phyloP scores from a whole-genome alignment of 1,140 invertebrate species.

The Physella acuta region DNA sequence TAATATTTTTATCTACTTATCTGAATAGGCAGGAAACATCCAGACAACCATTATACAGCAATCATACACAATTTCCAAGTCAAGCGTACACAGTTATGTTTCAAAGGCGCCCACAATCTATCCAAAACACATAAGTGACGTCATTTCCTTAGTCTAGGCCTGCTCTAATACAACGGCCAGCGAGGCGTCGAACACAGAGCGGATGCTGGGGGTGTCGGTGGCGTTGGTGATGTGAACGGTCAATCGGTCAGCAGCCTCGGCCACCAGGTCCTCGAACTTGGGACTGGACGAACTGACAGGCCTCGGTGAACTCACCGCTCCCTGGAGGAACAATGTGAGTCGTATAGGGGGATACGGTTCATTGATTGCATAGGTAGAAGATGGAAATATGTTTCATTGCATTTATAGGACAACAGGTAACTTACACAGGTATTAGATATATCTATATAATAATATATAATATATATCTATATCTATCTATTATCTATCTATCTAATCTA shows the following conservation, averaged over 20 bases:
- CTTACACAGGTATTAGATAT: too few species aligned
- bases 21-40: too few species aligned
- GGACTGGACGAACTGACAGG: slow-evolving; percentile 12
- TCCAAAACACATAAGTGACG: too few species aligned
- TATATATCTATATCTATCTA: too few species aligned
- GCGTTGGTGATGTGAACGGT: slow-evolving; percentile 26
- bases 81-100: too few species aligned
- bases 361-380: neutral
- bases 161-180: slow-evolving; percentile 22
- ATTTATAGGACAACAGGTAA: neutral
- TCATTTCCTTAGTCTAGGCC: too few species aligned
- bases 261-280: slow-evolving; percentile 10
- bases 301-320: slow-evolving; percentile 14
- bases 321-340: slow-evolving; percentile 12
- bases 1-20: too few species aligned
- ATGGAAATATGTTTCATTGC: neutral
- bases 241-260: slow-evolving; percentile 10
- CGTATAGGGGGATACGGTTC: neutral
- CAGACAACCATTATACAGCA: too few species aligned
- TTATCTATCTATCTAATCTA: neutral
- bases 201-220: slow-evolving; percentile 23
- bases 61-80: too few species aligned
- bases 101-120: too few species aligned
- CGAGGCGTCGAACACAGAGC: slow-evolving; percentile 24
- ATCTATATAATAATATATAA: too few species aligned